These are phyloP conservation scores for Acanthacorydalis orientalis DNA, from an alignment of 2,888 invertebrate species.

Conservation along the genomic window DNA sequence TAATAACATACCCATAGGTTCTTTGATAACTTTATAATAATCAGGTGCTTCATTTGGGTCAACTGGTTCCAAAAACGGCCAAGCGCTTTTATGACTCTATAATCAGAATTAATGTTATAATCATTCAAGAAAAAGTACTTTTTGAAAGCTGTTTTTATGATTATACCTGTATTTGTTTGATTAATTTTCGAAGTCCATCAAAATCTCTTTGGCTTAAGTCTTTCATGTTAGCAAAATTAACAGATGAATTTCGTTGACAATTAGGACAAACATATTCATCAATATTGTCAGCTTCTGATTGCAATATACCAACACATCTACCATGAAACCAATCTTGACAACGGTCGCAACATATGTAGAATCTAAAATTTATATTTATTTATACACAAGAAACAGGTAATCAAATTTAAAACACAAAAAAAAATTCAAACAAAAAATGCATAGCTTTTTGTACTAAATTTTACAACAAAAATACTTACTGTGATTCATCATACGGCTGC, in stretches of 20 bases:
- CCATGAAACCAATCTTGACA: conserved; percentile 99
- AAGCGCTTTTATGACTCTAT: conserved; percentile 85
- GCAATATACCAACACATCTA: conserved; percentile 86
- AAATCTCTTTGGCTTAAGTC: conserved; percentile 63
- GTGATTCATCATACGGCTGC: conserved; percentile 93
- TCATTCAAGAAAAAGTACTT: conserved; percentile 1
- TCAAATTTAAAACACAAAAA: conserved; percentile 1
- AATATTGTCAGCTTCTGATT: conserved; percentile 85
- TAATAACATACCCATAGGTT: conserved; percentile 79
- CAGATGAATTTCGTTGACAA: conserved; percentile 78
- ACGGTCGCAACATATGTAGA: conserved; percentile 97
- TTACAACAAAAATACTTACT: conserved; percentile 41
- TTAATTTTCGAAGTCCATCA: conserved; percentile 65
- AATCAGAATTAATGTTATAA: conserved; percentile 12
- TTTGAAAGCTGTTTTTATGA: conserved; percentile 4
- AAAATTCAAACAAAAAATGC: background rate
- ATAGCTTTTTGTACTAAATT: conserved; percentile 3
- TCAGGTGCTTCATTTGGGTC: conserved; percentile 92
- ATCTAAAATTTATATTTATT: conserved; percentile 37
- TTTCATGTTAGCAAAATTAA: conserved; percentile 83
- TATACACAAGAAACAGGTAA: background rate
- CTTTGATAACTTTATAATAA: conserved; percentile 89
- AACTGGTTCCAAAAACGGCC: conserved; percentile 97
- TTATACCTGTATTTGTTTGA: conserved; percentile 72
- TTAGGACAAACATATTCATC: conserved; percentile 94